Base-by-base conservation (phyloP, 2,888 invertebrate species). In the Amiota mariae region DNA sequence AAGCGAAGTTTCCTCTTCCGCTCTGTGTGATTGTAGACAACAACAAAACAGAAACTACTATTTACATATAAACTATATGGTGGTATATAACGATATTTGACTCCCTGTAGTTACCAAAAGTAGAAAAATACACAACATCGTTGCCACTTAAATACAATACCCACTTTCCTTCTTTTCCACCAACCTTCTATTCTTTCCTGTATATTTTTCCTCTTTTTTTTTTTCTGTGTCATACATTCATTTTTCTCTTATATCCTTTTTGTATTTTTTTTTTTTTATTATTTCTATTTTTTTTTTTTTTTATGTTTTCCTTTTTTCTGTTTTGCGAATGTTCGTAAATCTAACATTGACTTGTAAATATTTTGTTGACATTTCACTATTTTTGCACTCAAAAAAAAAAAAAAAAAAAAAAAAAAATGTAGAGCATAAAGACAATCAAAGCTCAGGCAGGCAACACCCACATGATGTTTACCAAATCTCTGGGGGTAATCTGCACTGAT, bases 1-100 rank as follows among this genome's bases (percentile, higher is more conserved):
- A 75, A 81, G 78, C 75, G 72, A 72, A 63, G 70, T 68, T 80
- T 78, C 75, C 74, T 74, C 72, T 77, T 74, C 68, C 73, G 73
- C 49, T 66, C 47, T n/a, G n/a, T 64, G 64, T 46, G 47, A 47
- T 13, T 64, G n/a, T 46, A 13, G 36, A 63, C 54, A n/a, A 13
- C 57, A 15, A 15, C 57, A 18, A 57, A n/a, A 15, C 13, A 54
- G 15, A 13, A n/a, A 10, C 57, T 57, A 47, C 64, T 47, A 46
- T 48, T 64, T 48, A 10, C 15, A 9, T 36, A 36, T 36, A 36
- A 0, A 36, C 36, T 36, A 36, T 36, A 6, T 6, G 2, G 6
- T 6, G 6, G 8, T 36, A 6, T 36, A 36, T 36, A 36, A 36
- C 36, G 36, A 36, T 36, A 36, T 36, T 36, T 6, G 36, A 36